Conservation (phyloP, 2,113 vertebrate genomes). For the Chaetops frenatus region DNA sequence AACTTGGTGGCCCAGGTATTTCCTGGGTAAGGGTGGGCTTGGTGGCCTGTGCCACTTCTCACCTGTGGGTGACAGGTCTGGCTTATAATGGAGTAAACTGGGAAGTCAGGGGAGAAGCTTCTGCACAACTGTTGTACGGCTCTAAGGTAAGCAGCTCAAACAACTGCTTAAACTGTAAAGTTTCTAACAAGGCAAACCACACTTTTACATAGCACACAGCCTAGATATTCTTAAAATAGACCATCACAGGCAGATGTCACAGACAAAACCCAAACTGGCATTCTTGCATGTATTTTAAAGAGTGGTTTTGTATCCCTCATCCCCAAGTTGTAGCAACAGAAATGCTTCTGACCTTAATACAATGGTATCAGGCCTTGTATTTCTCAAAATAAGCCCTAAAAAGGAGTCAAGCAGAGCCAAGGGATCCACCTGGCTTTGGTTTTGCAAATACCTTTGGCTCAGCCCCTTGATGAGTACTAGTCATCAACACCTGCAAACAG, state of each 20-base stretch:
- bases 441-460: background rate
- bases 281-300: background rate
- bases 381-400: background rate
- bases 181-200: background rate
- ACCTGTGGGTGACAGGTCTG: background rate
- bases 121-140: background rate
- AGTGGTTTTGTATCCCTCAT: background rate
- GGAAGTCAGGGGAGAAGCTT: background rate
- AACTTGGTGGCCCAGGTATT: background rate
- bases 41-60: background rate
- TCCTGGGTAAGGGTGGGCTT: background rate
- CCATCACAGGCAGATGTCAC: background rate
- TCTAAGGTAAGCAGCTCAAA: background rate
- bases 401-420: background rate
- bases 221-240: background rate
- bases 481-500: background rate
- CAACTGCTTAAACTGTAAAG: background rate
- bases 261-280: background rate
- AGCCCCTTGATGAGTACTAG: background rate
- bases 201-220: background rate
- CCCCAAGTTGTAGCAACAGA: background rate
- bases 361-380: background rate
- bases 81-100: background rate
- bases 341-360: background rate
- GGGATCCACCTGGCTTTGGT: background rate